A percentile compares a stretch with the other conserved stretches of the same genome.
Evolutionary conservation across 2,888 invertebrate genomes (phyloP).

Genomic region (Phasia obesa): DNA sequence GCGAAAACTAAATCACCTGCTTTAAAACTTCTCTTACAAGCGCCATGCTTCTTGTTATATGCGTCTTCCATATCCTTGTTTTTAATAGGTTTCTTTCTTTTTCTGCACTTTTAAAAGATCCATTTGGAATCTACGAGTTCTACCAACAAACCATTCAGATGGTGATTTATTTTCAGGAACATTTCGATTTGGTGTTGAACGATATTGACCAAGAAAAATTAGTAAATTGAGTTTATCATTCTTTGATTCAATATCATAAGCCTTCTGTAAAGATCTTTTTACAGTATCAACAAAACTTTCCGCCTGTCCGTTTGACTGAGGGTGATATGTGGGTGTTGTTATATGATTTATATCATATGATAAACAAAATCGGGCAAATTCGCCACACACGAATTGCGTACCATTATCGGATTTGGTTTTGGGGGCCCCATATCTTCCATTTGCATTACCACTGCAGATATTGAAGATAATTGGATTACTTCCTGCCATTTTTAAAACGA

Average conservation of each 20-base stretch:
- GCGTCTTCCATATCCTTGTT: not conserved
- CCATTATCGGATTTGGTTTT: slow-evolving; percentile 42
- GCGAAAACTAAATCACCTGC: slow-evolving; percentile 2
- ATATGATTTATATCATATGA: slow-evolving; percentile 23
- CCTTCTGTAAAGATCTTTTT: slow-evolving; percentile 28
- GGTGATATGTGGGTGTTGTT: slow-evolving; percentile 34
- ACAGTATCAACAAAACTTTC: slow-evolving; percentile 33
- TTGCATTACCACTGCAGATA: slow-evolving; percentile 35
- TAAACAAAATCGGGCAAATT: slow-evolving; percentile 23
- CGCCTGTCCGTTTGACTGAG: slow-evolving; percentile 40
- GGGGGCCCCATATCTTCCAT: slow-evolving; percentile 40
- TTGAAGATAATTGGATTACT: slow-evolving; percentile 44
- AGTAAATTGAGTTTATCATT: not conserved
- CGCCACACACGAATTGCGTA: not conserved
- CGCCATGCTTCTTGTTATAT: not conserved
- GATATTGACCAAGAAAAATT: not conserved
- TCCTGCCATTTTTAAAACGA: slow-evolving; percentile 81
- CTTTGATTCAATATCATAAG: not conserved
- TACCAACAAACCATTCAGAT: slow-evolving; percentile 20
- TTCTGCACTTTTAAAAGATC: not conserved
- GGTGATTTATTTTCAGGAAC: not conserved
- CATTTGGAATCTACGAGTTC: not conserved
- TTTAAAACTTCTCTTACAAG: not conserved
- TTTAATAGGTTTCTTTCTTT: not conserved
- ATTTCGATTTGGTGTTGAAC: slow-evolving; percentile 4